Evolutionary conservation across 2,888 invertebrate species (phyloP), one percentile per base, ranked within the genome.

Genomic region (Odiellus spinosus): DNA sequence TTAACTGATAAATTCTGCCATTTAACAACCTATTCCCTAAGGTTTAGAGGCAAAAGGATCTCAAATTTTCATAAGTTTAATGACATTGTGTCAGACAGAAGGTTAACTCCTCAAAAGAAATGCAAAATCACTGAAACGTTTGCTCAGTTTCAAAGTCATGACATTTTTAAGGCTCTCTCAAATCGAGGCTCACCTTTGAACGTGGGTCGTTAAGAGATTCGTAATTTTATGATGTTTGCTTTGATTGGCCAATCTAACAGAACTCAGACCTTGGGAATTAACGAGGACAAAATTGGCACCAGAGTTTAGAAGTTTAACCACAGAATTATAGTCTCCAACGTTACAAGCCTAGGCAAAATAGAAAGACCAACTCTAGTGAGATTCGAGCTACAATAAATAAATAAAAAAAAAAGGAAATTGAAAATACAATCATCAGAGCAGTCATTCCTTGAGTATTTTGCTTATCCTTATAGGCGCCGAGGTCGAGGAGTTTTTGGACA

Each of bases 401-500:
- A 32, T 33, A 15, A 40, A 12, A 6, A 18, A 15, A 40, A 18
- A 18, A 2, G 40, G 19, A 19, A 18, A 8, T 6, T 6, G 8
- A 8, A 26, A 26, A 44, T 56, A 64, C 64, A 59, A 62, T 61
- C 55, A 64, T 63, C 3, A 65, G 55, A 6, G 64, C 62, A 8
- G 63, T 62, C 52, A 64, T 62, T 34, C 63, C 63, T 36, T 53
- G 55, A n/a, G 41, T 46, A 39, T 54, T 55, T 40, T 56, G 59
- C n/a, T 60, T 47, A 53, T 64, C 64, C 21, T 63, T 57, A 49
- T 61, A 59, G 26, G 63, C 63, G 35, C 64, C 63, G 48, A 61
- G 53, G 32, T 61, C 59, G 12, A 64, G 50, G 26, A 65, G 52
- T 38, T 62, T 50, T 26, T 59, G 59, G 12, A 63, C 61, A 12